Evolutionary conservation across 2,888 invertebrate genomes (phyloP).

Genomic region (Philhelius pedissequus): DNA sequence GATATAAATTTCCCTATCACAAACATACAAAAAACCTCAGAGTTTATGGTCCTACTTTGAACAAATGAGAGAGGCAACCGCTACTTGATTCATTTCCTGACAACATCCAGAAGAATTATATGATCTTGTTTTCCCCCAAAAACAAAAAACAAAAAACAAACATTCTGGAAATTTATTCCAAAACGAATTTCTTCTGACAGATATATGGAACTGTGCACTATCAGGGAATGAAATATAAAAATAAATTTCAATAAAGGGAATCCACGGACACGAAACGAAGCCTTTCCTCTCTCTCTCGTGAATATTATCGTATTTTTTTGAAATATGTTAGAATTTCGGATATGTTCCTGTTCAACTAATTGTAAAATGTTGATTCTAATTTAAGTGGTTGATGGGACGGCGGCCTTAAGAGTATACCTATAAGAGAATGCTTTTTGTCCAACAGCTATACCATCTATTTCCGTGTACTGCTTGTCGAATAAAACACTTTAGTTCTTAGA

Average conservation of each 20-base stretch:
- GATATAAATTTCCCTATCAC: slow-evolving; percentile 10
- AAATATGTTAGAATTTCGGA: slow-evolving; percentile 23
- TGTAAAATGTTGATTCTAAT: slow-evolving; percentile 18
- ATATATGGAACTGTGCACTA: not conserved
- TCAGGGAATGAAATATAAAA: slow-evolving; percentile 33
- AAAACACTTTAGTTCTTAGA: slow-evolving; percentile 3
- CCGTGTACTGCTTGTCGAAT: not conserved
- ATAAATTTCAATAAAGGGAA: slow-evolving; percentile 44
- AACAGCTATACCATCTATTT: too few relatives aligned
- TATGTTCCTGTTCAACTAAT: slow-evolving; percentile 35
- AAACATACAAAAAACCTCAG: not conserved
- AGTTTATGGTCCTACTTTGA: slow-evolving; percentile 10
- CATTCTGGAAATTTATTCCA: slow-evolving; percentile 20
- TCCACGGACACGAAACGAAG: slow-evolving; percentile 27
- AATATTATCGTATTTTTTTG: not conserved
- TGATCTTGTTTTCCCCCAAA: slow-evolving; percentile 4
- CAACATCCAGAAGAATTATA: slow-evolving; percentile 8
- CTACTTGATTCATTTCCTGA: slow-evolving; percentile 24
- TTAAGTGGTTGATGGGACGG: slow-evolving; percentile 29
- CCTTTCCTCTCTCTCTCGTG: not conserved
- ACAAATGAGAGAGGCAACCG: slow-evolving; percentile 32
- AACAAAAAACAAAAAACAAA: not conserved
- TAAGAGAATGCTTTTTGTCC: not conserved
- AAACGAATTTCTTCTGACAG: slow-evolving; percentile 17
- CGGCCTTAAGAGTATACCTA: not conserved